Conservation (phyloP, 2,113 vertebrate genomes). For the Saccopteryx leptura region DNA sequence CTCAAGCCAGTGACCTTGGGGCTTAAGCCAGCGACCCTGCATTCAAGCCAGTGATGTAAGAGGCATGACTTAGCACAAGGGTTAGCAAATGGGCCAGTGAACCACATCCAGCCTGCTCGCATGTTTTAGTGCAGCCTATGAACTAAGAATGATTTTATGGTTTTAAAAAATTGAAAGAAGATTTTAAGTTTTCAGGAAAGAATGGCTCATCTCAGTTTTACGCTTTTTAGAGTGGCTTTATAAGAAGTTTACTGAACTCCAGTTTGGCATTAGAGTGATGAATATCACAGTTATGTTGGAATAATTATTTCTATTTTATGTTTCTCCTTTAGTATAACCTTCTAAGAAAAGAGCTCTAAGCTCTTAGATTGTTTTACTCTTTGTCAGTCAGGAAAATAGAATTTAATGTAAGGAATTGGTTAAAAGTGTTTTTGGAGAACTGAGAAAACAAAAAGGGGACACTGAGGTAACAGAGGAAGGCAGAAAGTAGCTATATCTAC, state of each 20-base stretch:
- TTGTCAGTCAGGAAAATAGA: neutral
- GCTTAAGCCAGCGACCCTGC: too few species aligned
- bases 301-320: neutral
- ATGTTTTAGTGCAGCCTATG: neutral
- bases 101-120: neutral
- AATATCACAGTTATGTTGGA: neutral
- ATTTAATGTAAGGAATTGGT: conserved; percentile 25
- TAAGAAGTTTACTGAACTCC: neutral
- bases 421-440: neutral
- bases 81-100: neutral
- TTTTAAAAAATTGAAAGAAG: neutral
- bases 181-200: neutral
- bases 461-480: neutral
- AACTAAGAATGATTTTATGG: neutral
- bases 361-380: neutral
- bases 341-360: conserved; percentile 5
- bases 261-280: neutral
- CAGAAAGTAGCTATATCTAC: neutral
- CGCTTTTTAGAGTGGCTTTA: neutral
- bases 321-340: neutral
- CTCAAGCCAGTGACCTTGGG: too few species aligned
- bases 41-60: neutral
- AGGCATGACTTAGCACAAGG: neutral
- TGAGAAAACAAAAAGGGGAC: conserved; percentile 22
- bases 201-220: neutral